Evolutionary conservation across 2,888 invertebrate species (phyloP).

Genomic region (Coenonympha arcania): DNA sequence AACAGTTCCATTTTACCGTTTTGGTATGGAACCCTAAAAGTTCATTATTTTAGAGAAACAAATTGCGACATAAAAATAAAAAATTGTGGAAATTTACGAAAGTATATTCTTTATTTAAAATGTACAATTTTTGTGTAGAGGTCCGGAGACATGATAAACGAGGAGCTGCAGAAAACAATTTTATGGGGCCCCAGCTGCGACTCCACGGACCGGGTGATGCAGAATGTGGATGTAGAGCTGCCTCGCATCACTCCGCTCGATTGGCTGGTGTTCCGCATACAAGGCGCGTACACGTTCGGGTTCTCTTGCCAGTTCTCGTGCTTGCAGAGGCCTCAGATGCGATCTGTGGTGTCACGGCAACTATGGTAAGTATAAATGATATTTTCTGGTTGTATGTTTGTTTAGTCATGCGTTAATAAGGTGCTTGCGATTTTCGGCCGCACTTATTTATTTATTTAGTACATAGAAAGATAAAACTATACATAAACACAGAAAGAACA

Average conservation of each 20-base stretch:
- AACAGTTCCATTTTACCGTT: no score
- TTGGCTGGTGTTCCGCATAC: conserved; percentile 36
- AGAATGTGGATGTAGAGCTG: conserved; percentile 27
- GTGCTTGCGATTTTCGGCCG: no score
- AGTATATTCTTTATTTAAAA: neutral
- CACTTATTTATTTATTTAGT: no score
- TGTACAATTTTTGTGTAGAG: conserved; percentile 18
- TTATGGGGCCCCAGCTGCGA: conserved; percentile 42
- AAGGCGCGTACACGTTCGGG: conserved; percentile 36
- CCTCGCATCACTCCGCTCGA: conserved; percentile 33
- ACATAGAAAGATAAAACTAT: no score
- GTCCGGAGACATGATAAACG: conserved; percentile 16
- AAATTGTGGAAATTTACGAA: no score
- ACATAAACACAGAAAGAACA: no score
- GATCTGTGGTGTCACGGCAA: conserved; percentile 34
- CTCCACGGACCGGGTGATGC: conserved; percentile 36
- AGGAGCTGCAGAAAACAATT: conserved; percentile 30
- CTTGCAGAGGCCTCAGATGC: conserved; percentile 31
- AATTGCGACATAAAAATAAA: no score
- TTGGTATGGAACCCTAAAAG: no score
- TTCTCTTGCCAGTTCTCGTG: conserved; percentile 35
- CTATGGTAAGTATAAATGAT: conserved; percentile 34
- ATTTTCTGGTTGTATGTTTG: no score
- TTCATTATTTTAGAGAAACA: no score
- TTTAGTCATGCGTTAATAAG: no score